Percentiles rank a stretch among this genome's conserved stretches.
phyloP scores from a whole-genome alignment of 2,797 vertebrate species.

The Takifugu rubripes region DNA sequence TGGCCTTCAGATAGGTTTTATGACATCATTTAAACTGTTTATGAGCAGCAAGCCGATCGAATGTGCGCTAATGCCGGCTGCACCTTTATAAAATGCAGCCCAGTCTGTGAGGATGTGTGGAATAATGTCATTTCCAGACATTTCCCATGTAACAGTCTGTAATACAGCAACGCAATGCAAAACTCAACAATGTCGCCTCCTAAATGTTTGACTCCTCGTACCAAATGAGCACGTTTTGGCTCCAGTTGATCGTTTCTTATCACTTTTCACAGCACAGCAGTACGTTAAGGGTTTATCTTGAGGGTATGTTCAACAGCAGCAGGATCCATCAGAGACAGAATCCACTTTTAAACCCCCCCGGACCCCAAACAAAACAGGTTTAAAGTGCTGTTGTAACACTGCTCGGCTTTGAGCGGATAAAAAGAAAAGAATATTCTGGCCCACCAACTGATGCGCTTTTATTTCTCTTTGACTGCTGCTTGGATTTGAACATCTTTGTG shows the following conservation, averaged over 20 bases:
- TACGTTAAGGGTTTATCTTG: slow-evolving; percentile 53
- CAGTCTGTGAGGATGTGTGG: background rate
- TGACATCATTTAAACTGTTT: slow-evolving; percentile 2
- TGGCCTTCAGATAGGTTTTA: slow-evolving; percentile 11
- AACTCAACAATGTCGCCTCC: background rate
- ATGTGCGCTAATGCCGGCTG: background rate
- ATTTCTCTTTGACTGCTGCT: slow-evolving; percentile 56
- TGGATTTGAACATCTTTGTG: slow-evolving; percentile 37
- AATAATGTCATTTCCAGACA: too few relatives aligned
- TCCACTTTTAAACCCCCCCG: slow-evolving; percentile 46
- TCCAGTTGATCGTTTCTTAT: slow-evolving; percentile 50
- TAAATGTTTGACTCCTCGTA: slow-evolving; percentile 22
- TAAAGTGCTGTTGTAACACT: slow-evolving; percentile 55
- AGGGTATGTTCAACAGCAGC: slow-evolving; percentile 47
- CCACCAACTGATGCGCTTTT: slow-evolving; percentile 58
- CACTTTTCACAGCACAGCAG: slow-evolving; percentile 55
- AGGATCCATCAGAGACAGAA: slow-evolving; percentile 46
- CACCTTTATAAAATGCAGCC: too few relatives aligned
- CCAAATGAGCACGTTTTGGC: slow-evolving; percentile 14
- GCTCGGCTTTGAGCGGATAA: slow-evolving; percentile 59
- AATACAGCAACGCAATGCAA: too few relatives aligned
- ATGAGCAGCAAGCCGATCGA: slow-evolving; percentile 17
- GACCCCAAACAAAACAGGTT: slow-evolving; percentile 39
- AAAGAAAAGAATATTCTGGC: slow-evolving; percentile 44
- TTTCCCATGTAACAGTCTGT: too few relatives aligned